Evolutionary conservation across 2,888 invertebrate genomes (phyloP), one percentile per base, ranked within the genome.

Genomic region (Orthosia incerta): DNA sequence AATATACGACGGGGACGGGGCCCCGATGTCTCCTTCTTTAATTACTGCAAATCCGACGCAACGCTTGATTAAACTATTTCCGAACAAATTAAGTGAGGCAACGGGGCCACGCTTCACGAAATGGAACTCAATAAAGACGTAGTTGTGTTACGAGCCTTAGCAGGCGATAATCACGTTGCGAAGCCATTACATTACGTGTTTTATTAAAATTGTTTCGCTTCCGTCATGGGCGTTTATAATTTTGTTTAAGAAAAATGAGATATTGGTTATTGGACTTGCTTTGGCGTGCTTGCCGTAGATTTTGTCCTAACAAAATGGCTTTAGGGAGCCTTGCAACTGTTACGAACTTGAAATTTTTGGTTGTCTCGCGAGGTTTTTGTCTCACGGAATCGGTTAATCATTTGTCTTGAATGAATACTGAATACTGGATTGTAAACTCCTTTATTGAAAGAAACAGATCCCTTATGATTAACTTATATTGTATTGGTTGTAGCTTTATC

Each of bases 51-150:
- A 92, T 90, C 90, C 87, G 87, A 88, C 89, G 90, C 88, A 88
- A 86, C 85, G 85, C 89, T 91, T 90, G 91, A 92, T 94, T 93
- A 90, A 93, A 92, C 90, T 89, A 92, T 91, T 93, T 93, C 91
- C 90, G 89, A 89, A 88, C 87, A 88, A 89, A 89, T 92, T 90
- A 88, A 87, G 86, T 81, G 86, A 83, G 79, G 75, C 80, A 82
- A 82, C 81, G 71, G 64, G 80, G 86, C 83, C 80, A 83, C 80
- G 80, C 76, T 86, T 88, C 84, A 87, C 85, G 86, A 86, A 84
- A 86, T 84, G 82, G 84, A 86, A 83, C 83, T 80, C 79, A 85
- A 84, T 89, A 82, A 83, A 82, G 71, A 74, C 71, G 73, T 79
- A 80, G 55, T 73, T 65, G 68, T 80, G 63, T 82, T 75, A 83